Evolutionary conservation across 37 sponge, comb jelly and placozoan genomes (phyloP).

Genomic region (Axinella damicornis): DNA sequence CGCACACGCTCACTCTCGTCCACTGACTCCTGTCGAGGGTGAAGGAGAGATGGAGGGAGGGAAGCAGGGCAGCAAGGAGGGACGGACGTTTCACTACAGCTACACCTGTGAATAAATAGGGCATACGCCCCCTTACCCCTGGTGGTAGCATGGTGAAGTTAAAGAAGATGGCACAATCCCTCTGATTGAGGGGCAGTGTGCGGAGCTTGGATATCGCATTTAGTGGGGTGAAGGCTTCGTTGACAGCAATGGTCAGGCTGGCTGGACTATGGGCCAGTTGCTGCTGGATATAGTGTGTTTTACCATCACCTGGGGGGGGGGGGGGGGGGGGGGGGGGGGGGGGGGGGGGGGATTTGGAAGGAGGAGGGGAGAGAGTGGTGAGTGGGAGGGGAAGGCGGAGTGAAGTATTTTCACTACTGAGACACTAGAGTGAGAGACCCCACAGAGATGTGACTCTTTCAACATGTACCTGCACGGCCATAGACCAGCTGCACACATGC

Average conservation of each 20-base stretch:
- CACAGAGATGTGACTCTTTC: constrained; percentile 26
- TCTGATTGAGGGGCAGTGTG: constrained; percentile 41
- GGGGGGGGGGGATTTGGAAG: too few species aligned
- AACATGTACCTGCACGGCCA: constrained; percentile 82
- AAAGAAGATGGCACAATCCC: constrained; percentile 79
- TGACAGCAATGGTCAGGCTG: constrained; percentile 74
- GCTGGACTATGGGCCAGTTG: constrained; percentile 43
- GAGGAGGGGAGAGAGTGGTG: too few species aligned
- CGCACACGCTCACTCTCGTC: constrained; percentile 42
- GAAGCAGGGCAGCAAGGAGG: too few species aligned
- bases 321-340: too few species aligned
- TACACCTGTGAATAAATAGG: too few species aligned
- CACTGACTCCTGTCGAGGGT: constrained; percentile 33
- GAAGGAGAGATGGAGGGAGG: too few species aligned
- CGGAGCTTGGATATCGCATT: constrained; percentile 78
- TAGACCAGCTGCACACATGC: constrained; percentile 61
- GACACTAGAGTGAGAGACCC: too few species aligned
- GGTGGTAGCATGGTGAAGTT: constrained; percentile 89
- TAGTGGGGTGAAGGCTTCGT: constrained; percentile 84
- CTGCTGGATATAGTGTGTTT: constrained; percentile 88
- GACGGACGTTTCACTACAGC: too few species aligned
- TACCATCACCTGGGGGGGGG: constrained; percentile 79
- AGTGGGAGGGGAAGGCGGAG: too few species aligned
- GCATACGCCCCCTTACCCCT: constrained; percentile 46
- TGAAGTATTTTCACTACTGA: too few species aligned